Base-by-base conservation (phyloP, 2,888 invertebrate genomes). In the Xylota sylvarum region DNA sequence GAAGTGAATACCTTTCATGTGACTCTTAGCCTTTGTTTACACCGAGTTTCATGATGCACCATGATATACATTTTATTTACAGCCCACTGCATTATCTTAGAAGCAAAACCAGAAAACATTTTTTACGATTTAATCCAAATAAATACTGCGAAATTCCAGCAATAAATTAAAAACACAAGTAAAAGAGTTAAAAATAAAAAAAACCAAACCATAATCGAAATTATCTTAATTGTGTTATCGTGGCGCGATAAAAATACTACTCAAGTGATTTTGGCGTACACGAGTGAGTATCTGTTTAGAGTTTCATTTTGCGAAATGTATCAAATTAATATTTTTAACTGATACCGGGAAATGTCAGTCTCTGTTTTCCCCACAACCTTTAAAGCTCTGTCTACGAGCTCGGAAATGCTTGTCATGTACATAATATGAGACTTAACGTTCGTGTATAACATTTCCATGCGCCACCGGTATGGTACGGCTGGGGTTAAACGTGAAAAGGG, bases 401-500 rank as follows among this genome's bases (percentile, higher is more conserved):
- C 12, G 10, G 35, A 46, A 4, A 76, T 65, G 65, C 48, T 12
- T 58, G 76, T 58, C 65, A 76, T 78, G 62, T 64, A 35, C 14
- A n/a, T 10, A 12, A 23, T 23, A 3, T 23, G 2, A n/a, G 32
- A 14, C 19, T 17, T 78, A 23, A 46, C 50, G 14, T 78, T 70
- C 60, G 70, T 78, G 70, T 78, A 46, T 55, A 48, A 62, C 78
- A 78, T 70, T 64, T 55, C 14, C 70, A 32, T 23, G 23, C n/a
- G 6, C 27, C 62, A 30, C 30, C 37, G 5, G 6, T 7, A 37
- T 14, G 23, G 23, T n/a, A 43, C n/a, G 17, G 17, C 50, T 52
- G 14, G 64, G 62, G 43, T 55, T 70, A 55, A 78, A 46, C 70
- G 62, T 78, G 46, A 64, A 78, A 70, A 62, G 78, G 55, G 52